Conservation (phyloP, 2,113 vertebrate genomes). For the Odocoileus hemionus region DNA sequence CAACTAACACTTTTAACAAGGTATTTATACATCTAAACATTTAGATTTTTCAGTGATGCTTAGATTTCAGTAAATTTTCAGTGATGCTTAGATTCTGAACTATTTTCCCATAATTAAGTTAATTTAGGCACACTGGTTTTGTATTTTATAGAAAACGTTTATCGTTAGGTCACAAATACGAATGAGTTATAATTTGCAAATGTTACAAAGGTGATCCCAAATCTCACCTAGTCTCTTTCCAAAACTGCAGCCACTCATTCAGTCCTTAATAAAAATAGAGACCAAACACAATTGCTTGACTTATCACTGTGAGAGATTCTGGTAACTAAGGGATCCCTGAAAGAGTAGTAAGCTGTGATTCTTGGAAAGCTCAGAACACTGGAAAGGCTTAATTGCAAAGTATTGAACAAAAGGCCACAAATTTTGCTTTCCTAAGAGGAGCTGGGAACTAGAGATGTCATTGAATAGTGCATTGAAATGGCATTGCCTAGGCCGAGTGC, state of each 20-base stretch:
- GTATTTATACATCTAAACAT: neutral
- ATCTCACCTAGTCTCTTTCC: neutral
- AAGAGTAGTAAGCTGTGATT: constrained; percentile 34
- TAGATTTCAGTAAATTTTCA: constrained; percentile 5
- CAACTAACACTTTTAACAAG: neutral
- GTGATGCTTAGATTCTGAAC: neutral
- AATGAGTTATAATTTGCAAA: neutral
- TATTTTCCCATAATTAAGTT: neutral
- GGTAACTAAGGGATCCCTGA: constrained; percentile 52
- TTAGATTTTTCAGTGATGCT: neutral
- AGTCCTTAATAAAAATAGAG: neutral
- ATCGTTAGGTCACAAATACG: neutral
- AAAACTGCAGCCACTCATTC: neutral
- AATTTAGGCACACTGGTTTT: constrained; percentile 9
- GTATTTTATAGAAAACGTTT: neutral
- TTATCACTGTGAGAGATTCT: neutral
- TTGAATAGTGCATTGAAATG: constrained; percentile 73
- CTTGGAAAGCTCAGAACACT: constrained; percentile 37
- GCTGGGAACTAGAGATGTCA: neutral
- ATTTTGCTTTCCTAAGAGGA: constrained; percentile 57
- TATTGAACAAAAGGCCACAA: constrained; percentile 78
- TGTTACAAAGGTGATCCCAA: constrained; percentile 35
- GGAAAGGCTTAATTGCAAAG: constrained; percentile 47
- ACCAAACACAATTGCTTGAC: neutral
- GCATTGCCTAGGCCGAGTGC: constrained; percentile 50